Conservation (phyloP, 1,140 invertebrate genomes). For the Pogonus chalceus region DNA sequence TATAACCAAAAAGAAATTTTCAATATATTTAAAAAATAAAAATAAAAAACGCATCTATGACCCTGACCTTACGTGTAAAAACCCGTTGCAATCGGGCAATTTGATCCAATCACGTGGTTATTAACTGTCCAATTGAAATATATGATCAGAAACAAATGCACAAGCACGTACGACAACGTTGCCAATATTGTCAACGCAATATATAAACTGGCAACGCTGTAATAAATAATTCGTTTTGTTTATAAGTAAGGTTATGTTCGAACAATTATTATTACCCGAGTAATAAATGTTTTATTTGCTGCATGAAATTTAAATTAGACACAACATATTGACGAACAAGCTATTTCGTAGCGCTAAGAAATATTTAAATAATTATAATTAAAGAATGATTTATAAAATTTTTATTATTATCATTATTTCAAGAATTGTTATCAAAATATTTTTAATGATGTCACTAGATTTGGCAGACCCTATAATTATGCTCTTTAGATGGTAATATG, state of each 20-base stretch:
- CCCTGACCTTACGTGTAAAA: slow-evolving; percentile 19
- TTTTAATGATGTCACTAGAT: not conserved
- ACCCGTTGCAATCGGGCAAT: slow-evolving; percentile 28
- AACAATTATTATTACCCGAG: no score
- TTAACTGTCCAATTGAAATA: not conserved
- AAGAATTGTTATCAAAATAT: not conserved
- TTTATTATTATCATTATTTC: no score
- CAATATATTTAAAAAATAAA: not conserved
- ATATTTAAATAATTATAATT: no score
- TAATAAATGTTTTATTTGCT: no score
- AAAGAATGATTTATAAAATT: no score
- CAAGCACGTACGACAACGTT: not conserved
- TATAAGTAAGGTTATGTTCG: not conserved
- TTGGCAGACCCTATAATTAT: not conserved
- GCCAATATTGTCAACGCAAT: not conserved
- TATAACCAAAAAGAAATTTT: no score
- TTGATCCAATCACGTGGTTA: slow-evolving; percentile 12
- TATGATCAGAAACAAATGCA: not conserved
- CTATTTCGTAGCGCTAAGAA: no score
- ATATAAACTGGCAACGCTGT: not conserved
- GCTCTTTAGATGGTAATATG: not conserved
- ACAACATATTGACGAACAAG: no score
- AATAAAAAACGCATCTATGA: slow-evolving; percentile 8
- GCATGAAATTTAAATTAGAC: no score
- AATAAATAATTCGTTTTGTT: no score